Evolutionary conservation across 2,888 invertebrate genomes (phyloP).

Genomic region (Volucella zonaria): DNA sequence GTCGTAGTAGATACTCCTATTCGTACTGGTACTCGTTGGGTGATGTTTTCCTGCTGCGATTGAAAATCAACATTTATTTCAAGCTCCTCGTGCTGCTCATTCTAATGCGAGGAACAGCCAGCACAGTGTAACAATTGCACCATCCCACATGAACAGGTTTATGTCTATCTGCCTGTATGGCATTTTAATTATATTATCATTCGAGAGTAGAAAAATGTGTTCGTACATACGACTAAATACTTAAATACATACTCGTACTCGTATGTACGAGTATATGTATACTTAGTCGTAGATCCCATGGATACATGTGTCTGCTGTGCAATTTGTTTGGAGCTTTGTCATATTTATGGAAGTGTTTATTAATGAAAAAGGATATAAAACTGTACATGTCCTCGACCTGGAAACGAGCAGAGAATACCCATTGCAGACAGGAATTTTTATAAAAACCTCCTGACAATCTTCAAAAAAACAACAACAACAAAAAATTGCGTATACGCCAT

Average conservation of each 20-base stretch:
- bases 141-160: background rate
- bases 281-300: background rate
- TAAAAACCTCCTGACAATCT: background rate
- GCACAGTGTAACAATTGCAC: too few species aligned
- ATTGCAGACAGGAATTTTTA: conserved; percentile 35
- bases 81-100: background rate
- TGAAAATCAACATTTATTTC: conserved; percentile 46
- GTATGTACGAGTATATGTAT: too few species aligned
- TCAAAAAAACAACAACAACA: background rate
- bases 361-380: conserved; percentile 20
- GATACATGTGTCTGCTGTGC: conserved; percentile 32
- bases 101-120: background rate
- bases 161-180: conserved; percentile 16
- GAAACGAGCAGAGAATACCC: conserved; percentile 5
- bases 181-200: conserved; percentile 53
- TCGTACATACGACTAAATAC: too few species aligned
- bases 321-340: conserved; percentile 30
- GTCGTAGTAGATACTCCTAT: too few species aligned
- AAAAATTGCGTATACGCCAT: conserved; percentile 51
- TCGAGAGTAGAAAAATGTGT: conserved; percentile 10
- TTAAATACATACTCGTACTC: too few species aligned
- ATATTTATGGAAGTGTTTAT: conserved; percentile 25
- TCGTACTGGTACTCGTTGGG: background rate
- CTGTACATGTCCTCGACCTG: conserved; percentile 50
- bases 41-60: conserved; percentile 48